Conservation (phyloP, 2,113 vertebrate species). For the Bubo blakistoni region DNA sequence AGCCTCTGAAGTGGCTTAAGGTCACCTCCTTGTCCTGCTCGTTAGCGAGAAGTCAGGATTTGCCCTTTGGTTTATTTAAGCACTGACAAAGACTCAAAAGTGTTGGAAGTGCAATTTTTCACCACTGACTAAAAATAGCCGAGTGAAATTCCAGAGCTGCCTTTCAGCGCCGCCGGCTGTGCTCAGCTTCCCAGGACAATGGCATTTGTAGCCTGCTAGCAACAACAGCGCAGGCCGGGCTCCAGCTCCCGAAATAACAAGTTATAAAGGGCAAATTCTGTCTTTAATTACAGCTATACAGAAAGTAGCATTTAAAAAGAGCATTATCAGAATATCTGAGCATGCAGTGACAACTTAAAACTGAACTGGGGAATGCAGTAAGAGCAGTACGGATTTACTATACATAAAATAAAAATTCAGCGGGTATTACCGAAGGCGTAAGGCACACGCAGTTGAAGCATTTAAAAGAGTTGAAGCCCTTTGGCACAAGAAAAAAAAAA, state of each 20-base stretch:
- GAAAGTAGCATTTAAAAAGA: not conserved
- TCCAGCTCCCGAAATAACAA: slow-evolving; percentile 21
- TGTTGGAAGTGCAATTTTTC: slow-evolving; percentile 36
- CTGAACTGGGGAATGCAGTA: accelerated
- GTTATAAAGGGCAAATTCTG: slow-evolving; percentile 31
- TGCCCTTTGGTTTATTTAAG: not conserved
- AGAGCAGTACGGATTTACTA: accelerated
- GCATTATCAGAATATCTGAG: not conserved
- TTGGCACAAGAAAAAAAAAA: accelerated
- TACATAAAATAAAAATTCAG: not conserved
- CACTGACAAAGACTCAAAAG: not conserved
- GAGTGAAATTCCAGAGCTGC: slow-evolving; percentile 41
- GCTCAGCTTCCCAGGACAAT: not conserved
- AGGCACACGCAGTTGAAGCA: accelerated
- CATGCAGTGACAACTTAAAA: accelerated
- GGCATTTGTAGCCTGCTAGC: slow-evolving; percentile 11
- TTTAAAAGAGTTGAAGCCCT: not conserved
- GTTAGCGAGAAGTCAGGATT: not conserved
- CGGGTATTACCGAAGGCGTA: accelerated
- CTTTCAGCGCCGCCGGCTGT: not conserved
- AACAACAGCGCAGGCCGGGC: not conserved
- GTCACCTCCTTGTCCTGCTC: not conserved
- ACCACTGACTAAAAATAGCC: not conserved
- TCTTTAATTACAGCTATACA: slow-evolving; percentile 30
- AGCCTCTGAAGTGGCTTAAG: not conserved